Conservation (phyloP, 2,888 invertebrate species). For the Agrochola macilenta region DNA sequence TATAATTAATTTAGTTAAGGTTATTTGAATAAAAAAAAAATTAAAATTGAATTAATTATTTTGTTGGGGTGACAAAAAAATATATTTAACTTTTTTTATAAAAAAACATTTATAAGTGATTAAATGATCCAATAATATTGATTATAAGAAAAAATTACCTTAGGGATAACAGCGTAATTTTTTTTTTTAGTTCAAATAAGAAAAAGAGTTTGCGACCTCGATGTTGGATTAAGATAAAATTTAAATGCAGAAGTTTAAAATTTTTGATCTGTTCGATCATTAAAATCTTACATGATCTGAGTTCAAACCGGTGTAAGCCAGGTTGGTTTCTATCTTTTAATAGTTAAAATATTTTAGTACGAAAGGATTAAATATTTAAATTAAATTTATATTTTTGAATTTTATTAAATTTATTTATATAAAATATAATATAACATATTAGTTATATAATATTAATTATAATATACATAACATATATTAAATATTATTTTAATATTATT, state of each 20-base stretch:
- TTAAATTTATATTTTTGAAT: conserved; percentile 85
- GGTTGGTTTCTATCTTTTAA: conserved; percentile 96
- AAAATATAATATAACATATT: too few species aligned
- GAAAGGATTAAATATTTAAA: conserved; percentile 93
- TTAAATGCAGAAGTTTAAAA: conserved; percentile 92
- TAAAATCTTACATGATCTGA: conserved; percentile 96
- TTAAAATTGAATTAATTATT: conserved; percentile 84
- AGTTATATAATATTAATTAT: too few species aligned
- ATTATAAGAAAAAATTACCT: conserved; percentile 94
- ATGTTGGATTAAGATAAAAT: conserved; percentile 96
- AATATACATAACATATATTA: too few species aligned
- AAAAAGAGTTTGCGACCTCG: conserved; percentile 95
- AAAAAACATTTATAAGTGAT: conserved; percentile 82
- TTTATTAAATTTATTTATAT: conserved; percentile 68
- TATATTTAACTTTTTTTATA: conserved; percentile 89
- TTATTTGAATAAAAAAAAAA: conserved; percentile 75
- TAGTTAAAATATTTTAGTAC: conserved; percentile 92
- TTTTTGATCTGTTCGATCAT: conserved; percentile 95
- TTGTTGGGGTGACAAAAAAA: conserved; percentile 92
- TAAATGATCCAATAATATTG: conserved; percentile 90
- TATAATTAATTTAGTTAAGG: conserved; percentile 81
- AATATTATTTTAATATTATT: too few species aligned
- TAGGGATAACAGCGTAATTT: conserved; percentile 96
- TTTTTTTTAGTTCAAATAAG: conserved; percentile 93
- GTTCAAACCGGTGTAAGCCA: conserved; percentile 96